Conservation (phyloP, 2,888 invertebrate genomes). For the Ryuthela nishihirai region DNA sequence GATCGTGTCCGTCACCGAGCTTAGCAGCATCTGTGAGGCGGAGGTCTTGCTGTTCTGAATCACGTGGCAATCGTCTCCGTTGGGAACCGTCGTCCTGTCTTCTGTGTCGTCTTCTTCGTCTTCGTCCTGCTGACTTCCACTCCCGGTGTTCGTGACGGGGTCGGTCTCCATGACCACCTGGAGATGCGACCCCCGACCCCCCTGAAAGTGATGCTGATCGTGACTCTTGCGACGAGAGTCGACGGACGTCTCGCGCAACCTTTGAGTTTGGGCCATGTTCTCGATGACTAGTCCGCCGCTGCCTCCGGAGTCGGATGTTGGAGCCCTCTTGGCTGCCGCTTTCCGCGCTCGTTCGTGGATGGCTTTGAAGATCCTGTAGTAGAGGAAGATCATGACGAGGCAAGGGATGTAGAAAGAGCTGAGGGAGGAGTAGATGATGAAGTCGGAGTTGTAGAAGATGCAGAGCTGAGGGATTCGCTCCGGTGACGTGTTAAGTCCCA, state of each 20-base stretch:
- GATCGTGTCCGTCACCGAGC: constrained; percentile 56
- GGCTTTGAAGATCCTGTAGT: constrained; percentile 95
- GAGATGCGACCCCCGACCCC: constrained; percentile 2
- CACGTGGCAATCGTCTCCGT: constrained; percentile 43
- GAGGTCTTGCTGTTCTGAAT: constrained; percentile 51
- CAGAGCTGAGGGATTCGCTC: constrained; percentile 69
- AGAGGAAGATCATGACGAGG: constrained; percentile 96
- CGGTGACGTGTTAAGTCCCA: constrained; percentile 92
- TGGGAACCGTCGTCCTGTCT: constrained; percentile 41
- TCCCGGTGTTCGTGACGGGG: constrained; percentile 68
- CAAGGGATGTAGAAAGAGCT: constrained; percentile 99
- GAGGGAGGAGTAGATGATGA: constrained; percentile 95
- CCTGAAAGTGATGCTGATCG: background rate
- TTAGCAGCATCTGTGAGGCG: constrained; percentile 80
- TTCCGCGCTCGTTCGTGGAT: constrained; percentile 78
- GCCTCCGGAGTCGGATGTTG: constrained; percentile 11
- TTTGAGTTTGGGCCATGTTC: constrained; percentile 65
- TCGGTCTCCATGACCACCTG: constrained; percentile 27
- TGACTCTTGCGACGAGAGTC: no score
- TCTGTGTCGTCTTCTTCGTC: constrained; percentile 45
- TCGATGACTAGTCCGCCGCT: constrained; percentile 63
- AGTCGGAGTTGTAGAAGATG: constrained; percentile 95
- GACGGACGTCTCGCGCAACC: constrained; percentile 68
- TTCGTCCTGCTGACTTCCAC: constrained; percentile 68
- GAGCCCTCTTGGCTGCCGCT: constrained; percentile 69